These are phyloP conservation scores for Epinotia bilunana DNA, from an alignment of 2,888 invertebrate genomes.

Conservation along the genomic window DNA sequence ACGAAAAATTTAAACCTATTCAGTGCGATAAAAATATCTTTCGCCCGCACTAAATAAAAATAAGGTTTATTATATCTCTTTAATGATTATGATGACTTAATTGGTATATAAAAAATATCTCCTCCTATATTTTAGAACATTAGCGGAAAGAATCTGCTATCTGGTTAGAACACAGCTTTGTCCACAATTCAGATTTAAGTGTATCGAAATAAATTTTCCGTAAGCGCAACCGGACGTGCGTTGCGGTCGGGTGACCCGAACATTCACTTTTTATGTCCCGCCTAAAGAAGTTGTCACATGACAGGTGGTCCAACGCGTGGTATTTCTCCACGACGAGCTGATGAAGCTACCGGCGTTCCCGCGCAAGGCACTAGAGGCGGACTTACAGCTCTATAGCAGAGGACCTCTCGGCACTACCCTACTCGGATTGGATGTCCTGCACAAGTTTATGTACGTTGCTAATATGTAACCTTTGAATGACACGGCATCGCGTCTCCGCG, in stretches of 20 bases:
- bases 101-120: neutral
- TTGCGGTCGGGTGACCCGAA: too few relatives aligned
- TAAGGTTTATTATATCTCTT: too few relatives aligned
- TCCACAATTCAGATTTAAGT: too few relatives aligned
- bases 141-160: too few relatives aligned
- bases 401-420: constrained; percentile 96
- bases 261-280: too few relatives aligned
- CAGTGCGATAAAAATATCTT: neutral
- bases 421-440: constrained; percentile 96
- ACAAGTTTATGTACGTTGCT: constrained; percentile 93
- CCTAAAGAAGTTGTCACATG: neutral
- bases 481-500: too few relatives aligned
- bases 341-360: constrained; percentile 99
- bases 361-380: constrained; percentile 98
- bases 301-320: constrained; percentile 97
- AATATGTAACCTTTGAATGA: neutral
- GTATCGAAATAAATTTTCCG: too few relatives aligned
- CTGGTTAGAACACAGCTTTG: too few relatives aligned
- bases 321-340: constrained; percentile 98
- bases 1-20: too few relatives aligned
- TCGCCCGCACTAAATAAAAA: neutral
- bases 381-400: constrained; percentile 95
- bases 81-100: too few relatives aligned
- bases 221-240: too few relatives aligned
- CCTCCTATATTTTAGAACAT: neutral